A percentile compares a stretch with the other conserved stretches of the same genome.
phyloP scores from a whole-genome alignment of 2,797 vertebrate species.

The Nasua narica region DNA sequence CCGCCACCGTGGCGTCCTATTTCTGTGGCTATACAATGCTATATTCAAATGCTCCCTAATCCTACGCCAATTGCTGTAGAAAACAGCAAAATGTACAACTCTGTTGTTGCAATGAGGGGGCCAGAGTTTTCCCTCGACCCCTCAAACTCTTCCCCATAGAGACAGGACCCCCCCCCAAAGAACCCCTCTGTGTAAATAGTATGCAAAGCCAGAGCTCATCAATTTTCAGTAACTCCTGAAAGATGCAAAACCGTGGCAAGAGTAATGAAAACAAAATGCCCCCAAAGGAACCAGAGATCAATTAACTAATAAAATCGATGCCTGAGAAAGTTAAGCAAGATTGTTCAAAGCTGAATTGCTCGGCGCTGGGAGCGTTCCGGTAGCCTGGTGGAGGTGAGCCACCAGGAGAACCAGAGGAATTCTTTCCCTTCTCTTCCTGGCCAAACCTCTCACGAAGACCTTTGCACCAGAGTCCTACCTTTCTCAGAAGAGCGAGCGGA shows the following conservation, averaged over 20 bases:
- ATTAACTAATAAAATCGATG: background rate
- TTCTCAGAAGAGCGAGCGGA: background rate
- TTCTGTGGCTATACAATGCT: background rate
- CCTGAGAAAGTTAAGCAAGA: background rate
- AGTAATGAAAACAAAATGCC: background rate
- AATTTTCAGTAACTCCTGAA: background rate
- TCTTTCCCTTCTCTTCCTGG: background rate
- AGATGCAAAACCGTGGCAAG: background rate
- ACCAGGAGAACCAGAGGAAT: background rate
- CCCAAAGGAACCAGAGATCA: background rate
- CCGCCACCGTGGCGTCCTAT: background rate
- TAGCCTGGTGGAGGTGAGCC: background rate
- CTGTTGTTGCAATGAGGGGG: background rate
- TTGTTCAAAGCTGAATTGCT: background rate
- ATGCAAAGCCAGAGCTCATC: background rate
- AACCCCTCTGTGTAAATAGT: background rate
- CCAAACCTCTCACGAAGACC: background rate
- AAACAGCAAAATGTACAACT: background rate
- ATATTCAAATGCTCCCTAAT: background rate
- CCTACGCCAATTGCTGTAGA: background rate
- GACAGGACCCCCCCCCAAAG: background rate
- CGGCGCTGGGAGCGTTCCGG: background rate
- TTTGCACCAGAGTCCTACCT: background rate
- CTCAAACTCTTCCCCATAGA: rapidly evolving
- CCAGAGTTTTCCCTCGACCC: background rate